phyloP scores from a whole-genome alignment of 1,140 invertebrate genomes.

The Elymnias hypermnestra region DNA sequence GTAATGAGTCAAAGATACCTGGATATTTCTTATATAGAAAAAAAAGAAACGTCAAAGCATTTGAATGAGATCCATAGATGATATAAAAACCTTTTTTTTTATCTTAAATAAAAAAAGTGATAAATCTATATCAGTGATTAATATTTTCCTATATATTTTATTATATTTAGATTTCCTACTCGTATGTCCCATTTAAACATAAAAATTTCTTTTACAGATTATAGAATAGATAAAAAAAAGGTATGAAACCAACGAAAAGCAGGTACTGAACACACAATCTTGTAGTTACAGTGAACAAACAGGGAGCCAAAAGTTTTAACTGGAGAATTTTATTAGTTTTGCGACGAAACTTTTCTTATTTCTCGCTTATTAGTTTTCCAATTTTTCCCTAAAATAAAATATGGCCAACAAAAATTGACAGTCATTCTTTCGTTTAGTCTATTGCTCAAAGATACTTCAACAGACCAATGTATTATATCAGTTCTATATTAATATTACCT shows the following conservation, averaged over 20 bases:
- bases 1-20: too few relatives aligned
- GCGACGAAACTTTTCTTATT: slow-evolving; percentile 20
- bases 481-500: too few relatives aligned
- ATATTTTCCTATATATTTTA: too few relatives aligned
- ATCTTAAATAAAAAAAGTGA: too few relatives aligned
- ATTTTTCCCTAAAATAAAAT: slow-evolving; percentile 21
- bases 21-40: too few relatives aligned
- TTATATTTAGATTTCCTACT: too few relatives aligned
- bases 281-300: slow-evolving; percentile 13
- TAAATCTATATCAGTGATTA: too few relatives aligned
- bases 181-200: neutral
- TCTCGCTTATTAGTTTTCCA: slow-evolving; percentile 19
- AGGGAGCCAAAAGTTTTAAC: slow-evolving; percentile 22
- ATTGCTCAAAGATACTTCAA: neutral
- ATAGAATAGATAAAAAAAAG: neutral
- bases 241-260: neutral
- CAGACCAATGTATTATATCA: too few relatives aligned
- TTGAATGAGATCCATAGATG: too few relatives aligned
- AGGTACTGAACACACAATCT: slow-evolving; percentile 15
- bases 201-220: neutral
- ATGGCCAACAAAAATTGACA: slow-evolving; percentile 10
- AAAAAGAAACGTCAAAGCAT: too few relatives aligned
- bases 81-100: too few relatives aligned
- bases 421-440: slow-evolving; percentile 1
- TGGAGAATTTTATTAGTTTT: slow-evolving; percentile 36